Base-by-base conservation (phyloP, 2,113 vertebrate species). In the Mugil cephalus region DNA sequence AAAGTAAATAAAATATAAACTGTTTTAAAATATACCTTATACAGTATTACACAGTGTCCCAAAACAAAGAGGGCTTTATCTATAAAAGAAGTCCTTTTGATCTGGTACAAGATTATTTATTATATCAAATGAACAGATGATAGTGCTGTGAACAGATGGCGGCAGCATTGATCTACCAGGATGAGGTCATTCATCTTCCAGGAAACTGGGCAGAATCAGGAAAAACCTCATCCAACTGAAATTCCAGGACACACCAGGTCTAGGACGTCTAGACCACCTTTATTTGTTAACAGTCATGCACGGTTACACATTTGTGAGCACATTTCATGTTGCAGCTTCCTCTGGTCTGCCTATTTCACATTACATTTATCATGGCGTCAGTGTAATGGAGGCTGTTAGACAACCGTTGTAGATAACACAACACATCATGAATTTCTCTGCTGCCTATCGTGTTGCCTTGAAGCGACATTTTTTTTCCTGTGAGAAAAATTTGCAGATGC, bases 171-270 rank as follows among this genome's bases (percentile, higher is more conserved):
- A 30, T 30, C 24, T 30, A 30, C 24, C 24, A 30, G 24, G 24
- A 30, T n/a, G 10, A 10, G 19, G 21, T 35, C 19, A 17, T 64
- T 70, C 45, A 70, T 51, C 59, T 66, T 19, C 56, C 7, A 15
- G 36, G 50, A 34, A 2, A 7, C 43, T 21, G 50, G 51, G 69
- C 11, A 56, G 9, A 18, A 38, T 21, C 56, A 30, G 18, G 59
- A 77, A 64, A 52, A 51, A 52, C 34, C 14, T 36, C 60, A 14
- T 59, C 40, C 47, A 30, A 18, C 15, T 59, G 59, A 78, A 46
- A 59, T 46, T 38, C 36, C 30, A 47, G 62, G 7, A 8, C 39
- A 60, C 34, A 39, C 30, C 9, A 6, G 12, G n/a, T n/a, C n/a
- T n/a, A n/a, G 52, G 40, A 39, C 4, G 8, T 55, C 43, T 43